Evolutionary conservation across 2,113 vertebrate species (phyloP).

Genomic region (Setophaga coronata): DNA sequence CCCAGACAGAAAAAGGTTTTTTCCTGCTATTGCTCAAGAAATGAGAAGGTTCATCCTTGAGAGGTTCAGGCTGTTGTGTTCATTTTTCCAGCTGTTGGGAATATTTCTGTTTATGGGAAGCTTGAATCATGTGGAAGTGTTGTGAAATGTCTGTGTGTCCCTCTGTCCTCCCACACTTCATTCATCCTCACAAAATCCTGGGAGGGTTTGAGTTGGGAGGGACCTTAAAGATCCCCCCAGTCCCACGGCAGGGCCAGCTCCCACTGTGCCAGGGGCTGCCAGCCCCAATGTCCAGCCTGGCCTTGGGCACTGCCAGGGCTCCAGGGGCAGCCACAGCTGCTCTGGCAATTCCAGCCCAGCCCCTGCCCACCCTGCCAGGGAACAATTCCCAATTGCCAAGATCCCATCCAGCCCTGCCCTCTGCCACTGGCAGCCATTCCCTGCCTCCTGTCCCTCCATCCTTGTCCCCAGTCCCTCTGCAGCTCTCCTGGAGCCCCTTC

Average conservation of each 20-base stretch:
- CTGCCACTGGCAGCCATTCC: neutral
- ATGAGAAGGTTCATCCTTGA: neutral
- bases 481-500: neutral
- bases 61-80: neutral
- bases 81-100: neutral
- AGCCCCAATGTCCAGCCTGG: neutral
- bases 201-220: neutral
- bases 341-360: neutral
- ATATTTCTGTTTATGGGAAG: neutral
- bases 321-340: neutral
- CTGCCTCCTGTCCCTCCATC: neutral
- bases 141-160: neutral
- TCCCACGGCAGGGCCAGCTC: neutral
- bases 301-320: neutral
- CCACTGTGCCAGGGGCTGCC: neutral
- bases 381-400: neutral
- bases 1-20: neutral
- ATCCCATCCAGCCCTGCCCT: neutral
- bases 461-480: neutral
- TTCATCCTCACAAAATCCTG: neutral
- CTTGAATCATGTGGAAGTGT: neutral
- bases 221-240: accelerated
- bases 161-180: neutral
- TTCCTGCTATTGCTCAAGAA: neutral
- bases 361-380: neutral